Evolutionary conservation across 92 coral and sea anemone species (phyloP), one percentile per base, ranked within the genome.

Genomic region (Pocillopora grandis): DNA sequence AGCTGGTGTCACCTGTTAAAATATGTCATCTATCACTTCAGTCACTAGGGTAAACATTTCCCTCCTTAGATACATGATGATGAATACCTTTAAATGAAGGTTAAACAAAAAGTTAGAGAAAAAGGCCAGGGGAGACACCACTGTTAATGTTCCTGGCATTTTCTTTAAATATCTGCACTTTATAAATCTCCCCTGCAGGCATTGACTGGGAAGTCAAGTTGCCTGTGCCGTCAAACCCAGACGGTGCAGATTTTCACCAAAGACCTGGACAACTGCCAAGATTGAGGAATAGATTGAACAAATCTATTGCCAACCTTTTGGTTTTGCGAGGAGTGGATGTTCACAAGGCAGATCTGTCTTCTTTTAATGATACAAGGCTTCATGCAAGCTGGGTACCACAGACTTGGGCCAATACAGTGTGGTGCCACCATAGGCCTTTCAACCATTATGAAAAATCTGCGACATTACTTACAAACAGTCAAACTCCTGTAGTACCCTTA

Each of bases 171-270:
- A 42, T 42, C 52, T 42, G 8, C 52, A 42, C 52, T 42, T 42
- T 42, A 42, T 42, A 42, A 3, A 42, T 42, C 52, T 42, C 52
- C 52, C 52, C 52, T 42, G 56, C 80, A 97, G 99, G 99, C 15
- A 92, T 97, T 68, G 90, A 97, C 92, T 97, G 99, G 99, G 96
- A 92, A 79, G 86, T 97, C 75, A 93, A 89, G 81, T 76, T 92
- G 62, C 95, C 99, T 36, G 65, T 84, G 35, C 89, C 82, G 59
- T 86, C 84, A 33, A 88, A 76, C 80, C 87, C 87, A 23, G 90
- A 94, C 65, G 80, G 78, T 62, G 89, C 76, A 31, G 80, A 66
- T 70, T 65, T 62, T 80, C 90, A 82, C 62, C 88, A 74, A 35
- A 85, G 83, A 56, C 86, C 84, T 57, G 75, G 81, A 75, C 72